phyloP scores from a whole-genome alignment of 2,888 invertebrate species.

The Eucera pruinosa region DNA sequence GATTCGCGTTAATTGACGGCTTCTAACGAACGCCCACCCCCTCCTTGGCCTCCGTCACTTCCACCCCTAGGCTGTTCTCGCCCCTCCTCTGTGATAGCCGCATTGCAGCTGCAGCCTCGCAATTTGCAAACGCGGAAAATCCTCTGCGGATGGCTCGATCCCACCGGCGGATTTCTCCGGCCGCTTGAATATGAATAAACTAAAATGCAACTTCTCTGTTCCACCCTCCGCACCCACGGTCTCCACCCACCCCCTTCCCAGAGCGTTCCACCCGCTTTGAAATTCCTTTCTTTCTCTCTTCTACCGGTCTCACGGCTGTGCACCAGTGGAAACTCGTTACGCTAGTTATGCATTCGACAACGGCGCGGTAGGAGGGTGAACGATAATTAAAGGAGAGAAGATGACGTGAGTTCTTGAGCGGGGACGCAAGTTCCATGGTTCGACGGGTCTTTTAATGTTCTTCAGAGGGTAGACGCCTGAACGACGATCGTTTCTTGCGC shows the following conservation, averaged over 20 bases:
- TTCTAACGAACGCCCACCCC: constrained; percentile 72
- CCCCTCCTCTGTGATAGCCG: constrained; percentile 53
- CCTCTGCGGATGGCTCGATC: constrained; percentile 59
- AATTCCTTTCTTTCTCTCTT: constrained; percentile 46
- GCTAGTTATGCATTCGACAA: constrained; percentile 47
- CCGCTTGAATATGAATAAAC: constrained; percentile 69
- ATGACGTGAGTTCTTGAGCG: constrained; percentile 20
- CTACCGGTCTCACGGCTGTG: constrained; percentile 6
- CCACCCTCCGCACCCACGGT: background rate
- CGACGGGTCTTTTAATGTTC: constrained; percentile 49
- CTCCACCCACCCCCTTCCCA: background rate
- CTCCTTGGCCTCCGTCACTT: constrained; percentile 48
- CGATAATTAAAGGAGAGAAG: constrained; percentile 53
- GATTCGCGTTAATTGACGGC: constrained; percentile 76
- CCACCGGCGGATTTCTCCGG: constrained; percentile 58
- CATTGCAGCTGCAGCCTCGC: constrained; percentile 67
- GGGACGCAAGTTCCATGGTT: constrained; percentile 20
- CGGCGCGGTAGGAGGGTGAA: background rate
- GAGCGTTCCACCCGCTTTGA: background rate
- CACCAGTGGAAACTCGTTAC: constrained; percentile 49
- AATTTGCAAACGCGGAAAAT: constrained; percentile 67
- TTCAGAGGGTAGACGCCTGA: background rate
- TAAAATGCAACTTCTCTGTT: constrained; percentile 44
- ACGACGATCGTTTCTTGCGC: constrained; percentile 5
- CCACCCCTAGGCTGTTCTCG: constrained; percentile 32